Conservation (phyloP, 2,888 invertebrate genomes). For the Oxytorus armatus region DNA sequence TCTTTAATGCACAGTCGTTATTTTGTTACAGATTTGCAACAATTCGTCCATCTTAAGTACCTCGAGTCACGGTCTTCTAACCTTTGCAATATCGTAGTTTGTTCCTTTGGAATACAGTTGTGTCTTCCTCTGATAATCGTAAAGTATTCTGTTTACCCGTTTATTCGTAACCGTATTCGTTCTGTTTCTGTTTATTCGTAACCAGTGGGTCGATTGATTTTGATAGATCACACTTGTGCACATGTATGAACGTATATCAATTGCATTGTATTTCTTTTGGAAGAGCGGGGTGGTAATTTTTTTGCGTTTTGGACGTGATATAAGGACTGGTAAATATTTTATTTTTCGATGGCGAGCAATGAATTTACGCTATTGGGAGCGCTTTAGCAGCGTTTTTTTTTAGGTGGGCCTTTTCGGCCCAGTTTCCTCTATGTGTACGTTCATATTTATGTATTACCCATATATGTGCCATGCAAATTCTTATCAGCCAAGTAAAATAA, state of each 20-base stretch:
- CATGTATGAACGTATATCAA: not conserved
- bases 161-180: no score
- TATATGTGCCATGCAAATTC: no score
- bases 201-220: constrained; percentile 2
- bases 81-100: constrained; percentile 25
- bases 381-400: no score
- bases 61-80: not conserved
- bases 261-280: not conserved
- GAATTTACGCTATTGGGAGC: no score
- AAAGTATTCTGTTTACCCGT: no score
- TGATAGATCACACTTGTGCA: constrained; percentile 15
- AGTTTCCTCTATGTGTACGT: no score
- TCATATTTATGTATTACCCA: no score
- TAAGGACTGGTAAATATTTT: no score
- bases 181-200: constrained; percentile 7
- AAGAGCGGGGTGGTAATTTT: not conserved
- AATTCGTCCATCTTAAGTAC: not conserved
- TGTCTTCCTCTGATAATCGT: not conserved
- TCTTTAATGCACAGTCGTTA: not conserved
- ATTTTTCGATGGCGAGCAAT: no score
- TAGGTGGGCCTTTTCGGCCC: no score
- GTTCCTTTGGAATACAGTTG: constrained; percentile 2
- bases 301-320: no score
- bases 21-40: not conserved
- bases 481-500: no score